Evolutionary conservation across 2,888 invertebrate species (phyloP), one percentile per base, ranked within the genome.

Genomic region (Gerris lacustris): DNA sequence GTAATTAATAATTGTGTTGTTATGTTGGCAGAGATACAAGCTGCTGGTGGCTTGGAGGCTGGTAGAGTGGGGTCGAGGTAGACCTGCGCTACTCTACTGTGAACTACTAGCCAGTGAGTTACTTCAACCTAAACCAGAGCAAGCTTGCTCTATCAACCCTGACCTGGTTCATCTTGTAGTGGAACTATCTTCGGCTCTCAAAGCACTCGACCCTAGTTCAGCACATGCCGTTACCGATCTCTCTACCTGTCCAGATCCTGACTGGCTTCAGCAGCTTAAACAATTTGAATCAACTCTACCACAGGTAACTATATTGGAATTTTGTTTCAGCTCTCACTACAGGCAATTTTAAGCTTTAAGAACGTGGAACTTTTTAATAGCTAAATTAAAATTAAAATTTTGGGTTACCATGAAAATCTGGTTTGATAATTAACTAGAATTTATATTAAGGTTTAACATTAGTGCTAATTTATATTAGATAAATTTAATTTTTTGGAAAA

Each of bases 11-110:
- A 31, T 31, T 31, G 31, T 31, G 31, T 2, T 31, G 31, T 31
- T 31, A 31, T 73, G 73, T 75, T 80, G 82, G 6, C 82, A 94
- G 88, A 85, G 87, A 70, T 95, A 92, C 82, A 96, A 96, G 84
- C 88, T 90, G 79, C 79, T 95, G 75, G 82, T 94, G 81, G 90
- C 92, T 67, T 83, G 86, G 11, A 86, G 92, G 74, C 85, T 96
- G 77, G 83, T 88, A 6, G 92, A 92, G 77, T 85, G 85, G 77
- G 95, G 96, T 44, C 18, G 72, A 15, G 69, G 68, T 55, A 5
- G 85, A 87, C 76, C 83, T 87, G 90, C 94, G 70, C 82, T 95
- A 74, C 85, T 88, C 75, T 96, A 96, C 82, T 86, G 88, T 78
- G 95, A 96, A 83, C 87, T 87, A 76, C 86, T 94, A 63, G 86